A percentile compares a stretch with the other conserved stretches of the same genome.
Conservation (phyloP, 2,888 invertebrate species). For the Pantelozetes paolii region DNA sequence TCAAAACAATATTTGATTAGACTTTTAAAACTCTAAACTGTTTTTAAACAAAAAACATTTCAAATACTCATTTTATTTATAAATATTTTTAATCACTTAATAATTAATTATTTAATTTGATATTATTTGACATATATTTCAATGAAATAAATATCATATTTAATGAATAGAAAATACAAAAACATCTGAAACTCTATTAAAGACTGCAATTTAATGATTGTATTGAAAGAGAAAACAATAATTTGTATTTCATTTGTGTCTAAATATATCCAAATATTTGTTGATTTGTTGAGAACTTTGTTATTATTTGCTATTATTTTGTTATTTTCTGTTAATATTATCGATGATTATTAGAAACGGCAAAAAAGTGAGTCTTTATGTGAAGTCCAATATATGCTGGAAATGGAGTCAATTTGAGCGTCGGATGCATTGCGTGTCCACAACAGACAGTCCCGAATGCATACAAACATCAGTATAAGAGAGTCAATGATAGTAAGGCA, state of each 20-base stretch:
- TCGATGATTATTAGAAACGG: constrained; percentile 22
- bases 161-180: too few species aligned
- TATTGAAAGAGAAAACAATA: not conserved
- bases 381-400: not conserved
- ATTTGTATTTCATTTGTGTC: constrained; percentile 10
- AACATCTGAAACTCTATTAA: too few species aligned
- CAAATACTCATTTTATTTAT: too few species aligned
- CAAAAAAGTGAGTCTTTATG: not conserved
- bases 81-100: too few species aligned
- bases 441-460: constrained; percentile 27
- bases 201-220: constrained; percentile 15
- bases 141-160: too few species aligned
- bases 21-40: too few species aligned
- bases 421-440: constrained; percentile 34
- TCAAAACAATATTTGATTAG: too few species aligned
- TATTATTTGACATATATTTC: too few species aligned
- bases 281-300: constrained; percentile 10
- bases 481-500: not conserved
- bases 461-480: constrained; percentile 33
- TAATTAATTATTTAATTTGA: too few species aligned
- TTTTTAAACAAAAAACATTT: too few species aligned
- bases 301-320: constrained; percentile 1
- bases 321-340: not conserved
- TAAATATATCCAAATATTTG: not conserved
- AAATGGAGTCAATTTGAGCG: constrained; percentile 17